phyloP scores from a whole-genome alignment of 1,140 invertebrate genomes.

The Papilio machaon region DNA sequence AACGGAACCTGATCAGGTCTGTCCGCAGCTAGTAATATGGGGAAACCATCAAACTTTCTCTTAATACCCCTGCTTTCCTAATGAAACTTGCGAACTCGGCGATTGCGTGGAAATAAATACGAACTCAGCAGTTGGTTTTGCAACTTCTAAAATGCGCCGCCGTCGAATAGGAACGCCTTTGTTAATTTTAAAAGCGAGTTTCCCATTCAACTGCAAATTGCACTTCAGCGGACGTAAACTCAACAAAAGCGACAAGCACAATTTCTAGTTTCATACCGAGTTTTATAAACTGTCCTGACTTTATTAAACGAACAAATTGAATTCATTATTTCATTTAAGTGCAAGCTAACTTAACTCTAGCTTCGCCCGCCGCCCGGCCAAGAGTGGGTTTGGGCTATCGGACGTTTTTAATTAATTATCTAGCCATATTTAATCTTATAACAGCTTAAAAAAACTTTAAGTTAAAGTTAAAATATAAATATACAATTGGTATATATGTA shows the following conservation, averaged over 20 bases:
- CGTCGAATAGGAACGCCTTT: slow-evolving; percentile 60
- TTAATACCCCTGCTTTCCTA: slow-evolving; percentile 55
- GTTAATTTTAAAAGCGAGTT: slow-evolving; percentile 66
- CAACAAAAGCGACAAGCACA: slow-evolving; percentile 44
- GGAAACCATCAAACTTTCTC: slow-evolving; percentile 62
- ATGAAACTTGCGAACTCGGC: slow-evolving; percentile 64
- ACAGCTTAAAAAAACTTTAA: neutral
- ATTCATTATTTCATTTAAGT: slow-evolving; percentile 26
- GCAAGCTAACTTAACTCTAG: slow-evolving; percentile 19
- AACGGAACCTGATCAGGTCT: slow-evolving; percentile 45
- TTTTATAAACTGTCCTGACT: slow-evolving; percentile 42
- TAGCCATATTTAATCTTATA: neutral
- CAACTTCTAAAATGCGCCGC: slow-evolving; percentile 63
- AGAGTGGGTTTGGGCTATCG: neutral
- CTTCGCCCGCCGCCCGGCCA: neutral
- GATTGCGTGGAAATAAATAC: slow-evolving; percentile 71
- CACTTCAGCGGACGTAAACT: slow-evolving; percentile 57
- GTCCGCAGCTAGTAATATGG: slow-evolving; percentile 40
- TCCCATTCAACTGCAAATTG: slow-evolving; percentile 55
- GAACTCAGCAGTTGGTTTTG: slow-evolving; percentile 58
- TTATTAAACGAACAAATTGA: slow-evolving; percentile 38
- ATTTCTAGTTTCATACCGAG: slow-evolving; percentile 46
- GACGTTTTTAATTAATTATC: neutral
- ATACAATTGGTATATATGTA: neutral
- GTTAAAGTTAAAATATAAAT: neutral